Conservation (phyloP, 2,797 vertebrate genomes). For the Argentina silus region DNA sequence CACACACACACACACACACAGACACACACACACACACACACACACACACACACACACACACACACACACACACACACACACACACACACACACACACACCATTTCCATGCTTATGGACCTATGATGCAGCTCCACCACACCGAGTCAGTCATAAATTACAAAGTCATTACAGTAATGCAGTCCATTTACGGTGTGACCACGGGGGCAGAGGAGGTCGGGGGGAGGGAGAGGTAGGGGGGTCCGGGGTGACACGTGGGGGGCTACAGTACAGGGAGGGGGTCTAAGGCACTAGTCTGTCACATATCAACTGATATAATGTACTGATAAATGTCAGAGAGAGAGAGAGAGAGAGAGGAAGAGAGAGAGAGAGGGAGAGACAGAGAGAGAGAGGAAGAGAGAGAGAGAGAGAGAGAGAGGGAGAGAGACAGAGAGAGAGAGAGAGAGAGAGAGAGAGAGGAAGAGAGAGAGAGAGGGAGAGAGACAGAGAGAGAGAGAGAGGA, state of each 20-base stretch:
- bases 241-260: too few relatives aligned
- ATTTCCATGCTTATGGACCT: background rate
- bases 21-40: background rate
- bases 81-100: conserved; percentile 10
- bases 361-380: too few relatives aligned
- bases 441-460: background rate
- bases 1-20: background rate
- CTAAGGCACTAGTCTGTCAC: too few relatives aligned
- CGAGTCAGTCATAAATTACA: conserved; percentile 4
- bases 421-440: background rate
- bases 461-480: background rate
- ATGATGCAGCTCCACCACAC: background rate
- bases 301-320: too few relatives aligned
- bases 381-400: too few relatives aligned
- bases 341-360: background rate
- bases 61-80: conserved; percentile 10
- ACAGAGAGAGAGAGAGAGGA: too few relatives aligned
- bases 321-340: background rate
- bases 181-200: conserved; percentile 10
- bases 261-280: too few relatives aligned
- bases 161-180: conserved; percentile 9
- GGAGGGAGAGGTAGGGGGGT: background rate
- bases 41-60: background rate
- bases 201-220: background rate
- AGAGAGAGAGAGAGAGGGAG: too few relatives aligned